Percentiles rank a stretch among this genome's conserved stretches.
Evolutionary conservation across 1,140 invertebrate species (phyloP).

Genomic region (Cotesia typhae): DNA sequence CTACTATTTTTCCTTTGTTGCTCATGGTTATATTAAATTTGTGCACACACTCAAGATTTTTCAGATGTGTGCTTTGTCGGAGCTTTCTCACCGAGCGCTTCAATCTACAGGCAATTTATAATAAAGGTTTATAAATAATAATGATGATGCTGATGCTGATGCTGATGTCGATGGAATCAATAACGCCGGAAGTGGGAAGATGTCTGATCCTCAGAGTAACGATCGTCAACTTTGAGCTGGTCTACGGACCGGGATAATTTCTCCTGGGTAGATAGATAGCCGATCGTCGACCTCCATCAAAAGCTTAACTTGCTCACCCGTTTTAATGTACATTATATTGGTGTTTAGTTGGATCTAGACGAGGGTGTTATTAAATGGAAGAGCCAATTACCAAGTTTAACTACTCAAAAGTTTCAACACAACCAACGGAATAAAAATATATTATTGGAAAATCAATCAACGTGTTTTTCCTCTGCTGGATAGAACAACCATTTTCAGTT

Average conservation of each 20-base stretch:
- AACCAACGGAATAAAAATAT: too few relatives aligned
- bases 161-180: neutral
- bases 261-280: constrained; percentile 11
- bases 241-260: constrained; percentile 1
- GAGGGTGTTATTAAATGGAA: neutral
- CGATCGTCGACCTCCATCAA: constrained; percentile 22
- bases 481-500: too few relatives aligned
- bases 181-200: neutral
- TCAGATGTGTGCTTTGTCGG: neutral
- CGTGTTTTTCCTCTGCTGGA: too few relatives aligned
- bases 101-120: neutral
- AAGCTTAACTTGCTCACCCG: constrained; percentile 15
- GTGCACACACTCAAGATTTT: neutral
- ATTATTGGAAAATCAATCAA: too few relatives aligned
- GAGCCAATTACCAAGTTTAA: too few relatives aligned
- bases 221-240: constrained; percentile 35
- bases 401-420: too few relatives aligned
- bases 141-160: too few relatives aligned
- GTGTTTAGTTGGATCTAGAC: constrained; percentile 3
- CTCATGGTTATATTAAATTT: too few relatives aligned
- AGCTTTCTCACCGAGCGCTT: too few relatives aligned
- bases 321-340: constrained; percentile 33
- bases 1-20: constrained; percentile 22
- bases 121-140: too few relatives aligned
- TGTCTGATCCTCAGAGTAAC: constrained; percentile 23